These are phyloP conservation scores for Amphipoea oculea DNA, from an alignment of 2,888 invertebrate genomes.

Conservation along the genomic window DNA sequence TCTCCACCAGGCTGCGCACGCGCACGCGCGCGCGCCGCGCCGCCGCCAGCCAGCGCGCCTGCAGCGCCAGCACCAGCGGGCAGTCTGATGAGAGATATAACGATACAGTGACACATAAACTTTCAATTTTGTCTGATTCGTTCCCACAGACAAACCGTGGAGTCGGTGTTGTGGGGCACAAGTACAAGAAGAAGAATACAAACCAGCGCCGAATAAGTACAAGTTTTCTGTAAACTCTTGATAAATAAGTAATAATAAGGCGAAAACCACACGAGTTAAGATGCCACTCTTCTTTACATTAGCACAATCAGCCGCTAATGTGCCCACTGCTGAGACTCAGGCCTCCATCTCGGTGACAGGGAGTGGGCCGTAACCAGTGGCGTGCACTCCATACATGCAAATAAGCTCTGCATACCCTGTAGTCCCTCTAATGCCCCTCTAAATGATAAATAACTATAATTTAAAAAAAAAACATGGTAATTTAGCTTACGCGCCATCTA, in stretches of 20 bases:
- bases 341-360: no score
- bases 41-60: constrained; percentile 85
- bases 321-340: no score
- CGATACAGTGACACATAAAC: background rate
- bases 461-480: no score
- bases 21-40: constrained; percentile 75
- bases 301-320: no score
- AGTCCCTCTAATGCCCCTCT: no score
- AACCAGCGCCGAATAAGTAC: background rate
- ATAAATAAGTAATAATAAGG: background rate
- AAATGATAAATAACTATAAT: no score
- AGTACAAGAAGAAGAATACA: background rate
- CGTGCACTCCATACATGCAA: no score
- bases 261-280: background rate
- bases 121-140: background rate
- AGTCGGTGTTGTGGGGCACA: background rate
- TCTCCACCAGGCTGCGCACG: constrained; percentile 95
- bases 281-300: no score
- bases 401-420: no score
- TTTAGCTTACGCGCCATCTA: no score
- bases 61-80: constrained; percentile 92
- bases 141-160: background rate
- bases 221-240: background rate
- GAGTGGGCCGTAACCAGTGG: no score
- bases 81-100: constrained; percentile 90